phyloP scores from a whole-genome alignment of 2,113 vertebrate species.

The Epinephelus lanceolatus region DNA sequence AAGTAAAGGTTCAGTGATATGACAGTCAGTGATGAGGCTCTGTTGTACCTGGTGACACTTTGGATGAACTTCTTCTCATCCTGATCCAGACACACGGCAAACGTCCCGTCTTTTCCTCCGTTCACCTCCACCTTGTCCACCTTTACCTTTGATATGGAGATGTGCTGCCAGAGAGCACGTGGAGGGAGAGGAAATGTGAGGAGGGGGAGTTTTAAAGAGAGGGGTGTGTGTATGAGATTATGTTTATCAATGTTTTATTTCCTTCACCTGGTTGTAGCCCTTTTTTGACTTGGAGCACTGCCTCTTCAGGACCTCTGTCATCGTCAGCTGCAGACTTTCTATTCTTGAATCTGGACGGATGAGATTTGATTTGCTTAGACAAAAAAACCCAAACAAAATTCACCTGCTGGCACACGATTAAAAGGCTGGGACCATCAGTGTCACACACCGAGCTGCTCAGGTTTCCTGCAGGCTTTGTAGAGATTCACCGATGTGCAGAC shows the following conservation, averaged over 20 bases:
- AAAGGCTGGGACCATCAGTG: not conserved
- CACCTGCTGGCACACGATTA: too few relatives aligned
- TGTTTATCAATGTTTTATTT: not conserved
- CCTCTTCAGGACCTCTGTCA: slow-evolving; percentile 93
- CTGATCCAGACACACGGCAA: slow-evolving; percentile 95
- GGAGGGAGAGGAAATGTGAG: not conserved
- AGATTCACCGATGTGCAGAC: slow-evolving; percentile 93
- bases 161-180: slow-evolving; percentile 76
- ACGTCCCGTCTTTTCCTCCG: slow-evolving; percentile 80
- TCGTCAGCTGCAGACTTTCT: slow-evolving; percentile 89
- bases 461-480: slow-evolving; percentile 88
- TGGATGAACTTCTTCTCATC: slow-evolving; percentile 96
- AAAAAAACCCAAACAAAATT: not conserved
- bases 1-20: not conserved
- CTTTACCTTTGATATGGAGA: slow-evolving; percentile 89
- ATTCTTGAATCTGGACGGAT: slow-evolving; percentile 84
- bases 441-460: slow-evolving; percentile 88
- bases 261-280: slow-evolving; percentile 91
- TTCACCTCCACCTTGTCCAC: slow-evolving; percentile 92
- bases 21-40: not conserved
- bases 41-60: slow-evolving; percentile 89
- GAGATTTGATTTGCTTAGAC: not conserved
- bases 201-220: not conserved
- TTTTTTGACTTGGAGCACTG: slow-evolving; percentile 94
- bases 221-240: not conserved